Base-by-base conservation (phyloP, 2,888 invertebrate genomes). In the Drosophila pegasa region DNA sequence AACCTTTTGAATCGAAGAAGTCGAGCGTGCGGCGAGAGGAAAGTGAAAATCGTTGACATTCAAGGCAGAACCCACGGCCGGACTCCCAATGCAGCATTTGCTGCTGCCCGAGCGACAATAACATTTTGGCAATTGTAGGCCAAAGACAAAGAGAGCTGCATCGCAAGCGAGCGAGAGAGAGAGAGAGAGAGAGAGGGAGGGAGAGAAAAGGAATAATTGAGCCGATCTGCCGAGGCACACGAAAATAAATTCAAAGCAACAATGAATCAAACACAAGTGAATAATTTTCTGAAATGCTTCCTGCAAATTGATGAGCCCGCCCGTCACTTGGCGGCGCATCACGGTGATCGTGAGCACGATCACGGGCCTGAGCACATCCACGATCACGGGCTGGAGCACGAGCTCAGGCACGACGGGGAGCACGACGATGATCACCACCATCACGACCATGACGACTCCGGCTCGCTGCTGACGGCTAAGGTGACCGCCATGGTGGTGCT, bases 401-500 rank as follows among this genome's bases (percentile, higher is more conserved):
- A 78, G 0, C 38, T 18, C 1, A 10, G 16, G 1, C 63, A 76
- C 18, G 73, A 72, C 1, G 61, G 61, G 9, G 74, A 81, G 2
- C 75, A 80, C 22, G 70, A 79, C 0, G 57, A 78, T 1, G 87
- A 78, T 0, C 66, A 87, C 3, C 71, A 87, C 25, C 76, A 75
- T 25, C 65, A 82, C 2, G 78, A 79, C 1, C 71, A 88, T 20
- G 92, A 93, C 5, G 91, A 91, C 0, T 55, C 56, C 16, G 62
- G 70, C 14, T 67, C 72, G 6, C 93, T 95, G 9, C 90, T 96
- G 20, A 81, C 94, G 33, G 96, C 97, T 8, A 98, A 98, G 92
- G 94, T 94, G 27, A 94, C 96, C 9, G 95, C 98, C 3, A 96
- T 98, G 95, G 93, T 94, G 35, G 95, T 96, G n/a, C 94, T 98